Evolutionary conservation across 2,888 invertebrate genomes (phyloP).

Genomic region (Ischnus inquisitorius): DNA sequence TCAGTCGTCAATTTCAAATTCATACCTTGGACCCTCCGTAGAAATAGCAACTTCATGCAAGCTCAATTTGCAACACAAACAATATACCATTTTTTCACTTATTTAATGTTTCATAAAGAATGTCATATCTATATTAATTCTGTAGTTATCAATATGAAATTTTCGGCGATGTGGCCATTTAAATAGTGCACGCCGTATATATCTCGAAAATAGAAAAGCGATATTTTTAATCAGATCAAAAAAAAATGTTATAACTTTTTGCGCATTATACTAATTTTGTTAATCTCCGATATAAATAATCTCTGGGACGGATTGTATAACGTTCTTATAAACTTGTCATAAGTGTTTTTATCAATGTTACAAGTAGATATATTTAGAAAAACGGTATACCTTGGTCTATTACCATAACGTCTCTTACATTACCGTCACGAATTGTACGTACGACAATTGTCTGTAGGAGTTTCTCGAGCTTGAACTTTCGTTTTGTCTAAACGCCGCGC

Average conservation of each 20-base stretch:
- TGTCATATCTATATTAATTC: too few relatives aligned
- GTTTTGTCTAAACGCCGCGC: conserved; percentile 34
- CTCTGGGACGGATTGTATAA: neutral
- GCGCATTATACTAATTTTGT: conserved; percentile 6
- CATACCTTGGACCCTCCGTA: too few relatives aligned
- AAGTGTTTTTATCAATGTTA: conserved; percentile 31
- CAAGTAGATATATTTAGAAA: neutral
- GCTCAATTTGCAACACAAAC: too few relatives aligned
- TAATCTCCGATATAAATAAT: neutral
- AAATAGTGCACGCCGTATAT: neutral
- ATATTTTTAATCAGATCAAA: too few relatives aligned
- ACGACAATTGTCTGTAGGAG: conserved; percentile 21
- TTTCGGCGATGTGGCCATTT: too few relatives aligned
- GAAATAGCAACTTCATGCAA: too few relatives aligned
- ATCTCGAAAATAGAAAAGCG: neutral
- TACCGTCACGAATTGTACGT: conserved; percentile 29
- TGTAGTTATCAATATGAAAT: too few relatives aligned
- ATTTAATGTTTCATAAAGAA: too few relatives aligned
- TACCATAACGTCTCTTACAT: conserved; percentile 30
- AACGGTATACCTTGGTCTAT: conserved; percentile 23
- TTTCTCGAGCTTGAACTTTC: conserved; percentile 17
- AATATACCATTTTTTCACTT: too few relatives aligned
- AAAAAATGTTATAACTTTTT: neutral
- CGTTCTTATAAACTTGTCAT: conserved; percentile 17
- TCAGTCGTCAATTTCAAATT: too few relatives aligned